Percentiles rank a stretch among this genome's conserved stretches.
Conservation (phyloP, 2,888 invertebrate genomes). For the Drepanosiphum platanoidis region DNA sequence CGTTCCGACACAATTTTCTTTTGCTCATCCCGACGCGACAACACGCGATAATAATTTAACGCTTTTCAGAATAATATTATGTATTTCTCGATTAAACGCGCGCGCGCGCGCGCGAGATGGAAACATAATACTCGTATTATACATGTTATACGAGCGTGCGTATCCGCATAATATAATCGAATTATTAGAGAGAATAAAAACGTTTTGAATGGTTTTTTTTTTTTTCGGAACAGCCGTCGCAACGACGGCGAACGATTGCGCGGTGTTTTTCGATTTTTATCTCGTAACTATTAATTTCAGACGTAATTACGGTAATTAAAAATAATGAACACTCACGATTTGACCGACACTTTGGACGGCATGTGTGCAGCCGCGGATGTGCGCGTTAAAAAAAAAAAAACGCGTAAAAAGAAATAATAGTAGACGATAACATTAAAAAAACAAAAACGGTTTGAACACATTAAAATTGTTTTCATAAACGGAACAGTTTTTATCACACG, state of each 20-base stretch:
- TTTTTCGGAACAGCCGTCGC: not conserved
- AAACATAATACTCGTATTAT: not conserved
- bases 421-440: no score
- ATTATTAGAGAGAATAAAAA: no score
- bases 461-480: no score
- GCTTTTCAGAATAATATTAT: no score
- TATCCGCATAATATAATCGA: no score
- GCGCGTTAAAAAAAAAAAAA: not conserved
- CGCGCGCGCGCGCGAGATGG: not conserved
- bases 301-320: not conserved
- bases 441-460: no score
- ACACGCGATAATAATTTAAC: no score
- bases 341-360: not conserved
- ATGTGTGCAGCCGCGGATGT: not conserved
- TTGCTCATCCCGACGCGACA: not conserved
- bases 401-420: not conserved
- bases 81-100: not conserved
- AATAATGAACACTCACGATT: not conserved
- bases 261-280: no score
- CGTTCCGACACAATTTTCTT: no score
- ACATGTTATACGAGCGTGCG: no score
- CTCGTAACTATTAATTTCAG: not conserved
- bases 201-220: no score
- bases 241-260: not conserved
- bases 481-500: no score